Evolutionary conservation across 2,888 invertebrate species (phyloP).

Genomic region (Dyspetes luteomarginatus): DNA sequence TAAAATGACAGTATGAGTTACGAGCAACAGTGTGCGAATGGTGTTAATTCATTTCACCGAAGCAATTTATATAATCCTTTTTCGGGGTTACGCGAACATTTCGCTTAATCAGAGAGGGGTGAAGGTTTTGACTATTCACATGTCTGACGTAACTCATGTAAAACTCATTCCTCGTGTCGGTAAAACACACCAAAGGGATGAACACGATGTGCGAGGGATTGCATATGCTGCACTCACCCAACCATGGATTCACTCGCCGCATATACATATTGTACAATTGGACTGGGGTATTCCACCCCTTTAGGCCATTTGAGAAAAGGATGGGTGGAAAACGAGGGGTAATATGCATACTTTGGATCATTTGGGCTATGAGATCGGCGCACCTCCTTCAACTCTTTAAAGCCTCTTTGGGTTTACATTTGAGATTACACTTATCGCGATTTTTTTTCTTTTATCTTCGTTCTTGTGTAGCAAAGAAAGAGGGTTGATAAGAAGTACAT

Average conservation of each 20-base stretch:
- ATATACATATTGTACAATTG: slow-evolving; percentile 10
- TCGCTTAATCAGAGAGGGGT: slow-evolving; percentile 78
- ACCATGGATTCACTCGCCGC: slow-evolving; percentile 42
- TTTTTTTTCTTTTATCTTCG: too few relatives aligned
- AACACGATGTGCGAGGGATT: slow-evolving; percentile 68
- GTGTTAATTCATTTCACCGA: slow-evolving; percentile 81
- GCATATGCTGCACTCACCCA: slow-evolving; percentile 73
- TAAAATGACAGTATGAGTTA: slow-evolving; percentile 71
- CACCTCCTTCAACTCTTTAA: slow-evolving; percentile 36
- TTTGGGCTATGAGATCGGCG: background rate
- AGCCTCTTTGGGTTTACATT: slow-evolving; percentile 38
- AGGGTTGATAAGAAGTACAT: too few relatives aligned
- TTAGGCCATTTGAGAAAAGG: slow-evolving; percentile 38
- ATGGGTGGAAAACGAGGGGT: slow-evolving; percentile 17
- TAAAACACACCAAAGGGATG: slow-evolving; percentile 71
- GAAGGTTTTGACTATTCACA: slow-evolving; percentile 20
- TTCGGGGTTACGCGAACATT: slow-evolving; percentile 74
- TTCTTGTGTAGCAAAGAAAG: too few relatives aligned
- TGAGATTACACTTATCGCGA: too few relatives aligned
- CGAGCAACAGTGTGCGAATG: slow-evolving; percentile 67
- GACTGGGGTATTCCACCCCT: slow-evolving; percentile 15
- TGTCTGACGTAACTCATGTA: slow-evolving; percentile 26
- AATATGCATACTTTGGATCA: slow-evolving; percentile 10
- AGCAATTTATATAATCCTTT: slow-evolving; percentile 81
- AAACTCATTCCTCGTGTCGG: slow-evolving; percentile 68